Evolutionary conservation across 2,888 invertebrate genomes (phyloP), one percentile per base, ranked within the genome.

Genomic region (Sthenelais limicola): DNA sequence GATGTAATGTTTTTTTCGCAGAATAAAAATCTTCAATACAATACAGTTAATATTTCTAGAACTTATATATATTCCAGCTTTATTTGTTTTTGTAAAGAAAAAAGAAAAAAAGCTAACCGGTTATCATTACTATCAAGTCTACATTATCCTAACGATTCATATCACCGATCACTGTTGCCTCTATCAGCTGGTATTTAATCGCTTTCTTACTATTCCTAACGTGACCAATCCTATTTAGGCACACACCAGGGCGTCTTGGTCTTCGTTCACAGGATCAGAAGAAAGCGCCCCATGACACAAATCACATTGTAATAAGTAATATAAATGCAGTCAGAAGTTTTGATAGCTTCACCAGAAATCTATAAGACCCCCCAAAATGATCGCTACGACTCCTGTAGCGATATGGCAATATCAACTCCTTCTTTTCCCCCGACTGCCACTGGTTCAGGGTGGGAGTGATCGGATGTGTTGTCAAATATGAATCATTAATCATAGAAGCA

Each of bases 191-290:
- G 9, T 43, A 18, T 43, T 43, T 43, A 18, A 18, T 43, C 43
- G 33, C n/a, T n/a, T n/a, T n/a, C n/a, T n/a, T 43, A 12, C 62
- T 26, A 38, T 62, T 62, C 4, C 32, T 56, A 56, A 33, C 56
- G n/a, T 56, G 30, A 56, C 33, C n/a, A 56, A 56, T 32, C 56
- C 56, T 56, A 56, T 56, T 56, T 56, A 56, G 56, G 56, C n/a
- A 24, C 56, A 32, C 56, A 32, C 3, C 3, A 21, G 56, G 56
- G 56, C 33, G 56, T 12, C 56, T n/a, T 18, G n/a, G 9, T n/a
- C 9, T 21, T 21, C 24, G 51, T 21, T n/a, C 51, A n/a, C 9
- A n/a, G 15, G 38, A 38, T 62, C 62, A 62, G 3, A 62, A 26
- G 24, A 26, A 21, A 15, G 38, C 38, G 5, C 38, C 32, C 18